phyloP scores from a whole-genome alignment of 2,797 vertebrate genomes.

The Neosilurus mollespiculum region DNA sequence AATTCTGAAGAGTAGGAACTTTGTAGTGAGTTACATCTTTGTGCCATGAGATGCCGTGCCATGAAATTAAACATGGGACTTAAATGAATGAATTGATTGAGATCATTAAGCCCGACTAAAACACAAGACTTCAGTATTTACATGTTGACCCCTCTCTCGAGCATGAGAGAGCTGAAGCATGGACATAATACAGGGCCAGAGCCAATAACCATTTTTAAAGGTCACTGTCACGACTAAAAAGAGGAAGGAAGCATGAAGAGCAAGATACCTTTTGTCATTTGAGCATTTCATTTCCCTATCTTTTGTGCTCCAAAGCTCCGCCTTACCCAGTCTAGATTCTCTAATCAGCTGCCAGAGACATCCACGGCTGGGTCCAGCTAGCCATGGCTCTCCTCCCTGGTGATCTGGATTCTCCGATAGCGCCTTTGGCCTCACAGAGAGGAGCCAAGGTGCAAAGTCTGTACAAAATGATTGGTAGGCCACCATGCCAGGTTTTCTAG shows the following conservation, averaged over 20 bases:
- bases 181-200: slow-evolving; percentile 41
- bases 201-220: slow-evolving; percentile 48
- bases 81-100: neutral
- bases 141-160: slow-evolving; percentile 37
- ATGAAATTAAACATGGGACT: neutral
- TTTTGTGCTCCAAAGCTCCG: slow-evolving; percentile 31
- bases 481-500: slow-evolving; percentile 55
- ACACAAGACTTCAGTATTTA: slow-evolving; percentile 28
- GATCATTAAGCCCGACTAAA: slow-evolving; percentile 21
- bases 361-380: slow-evolving; percentile 32
- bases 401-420: slow-evolving; percentile 51
- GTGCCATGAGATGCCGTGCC: neutral
- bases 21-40: neutral
- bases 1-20: neutral
- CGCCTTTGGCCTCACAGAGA: slow-evolving; percentile 39
- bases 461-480: slow-evolving; percentile 67
- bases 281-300: slow-evolving; percentile 18
- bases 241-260: neutral
- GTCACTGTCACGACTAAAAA: slow-evolving; percentile 42
- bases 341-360: slow-evolving; percentile 42
- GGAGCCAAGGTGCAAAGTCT: slow-evolving; percentile 65
- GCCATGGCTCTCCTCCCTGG: slow-evolving; percentile 28
- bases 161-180: slow-evolving; percentile 14
- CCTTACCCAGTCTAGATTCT: slow-evolving; percentile 13
- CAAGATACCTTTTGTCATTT: slow-evolving; percentile 32